Percentiles rank a stretch among this genome's conserved stretches.
Conservation (phyloP, 2,888 invertebrate genomes). For the Tachystola acroxantha region DNA sequence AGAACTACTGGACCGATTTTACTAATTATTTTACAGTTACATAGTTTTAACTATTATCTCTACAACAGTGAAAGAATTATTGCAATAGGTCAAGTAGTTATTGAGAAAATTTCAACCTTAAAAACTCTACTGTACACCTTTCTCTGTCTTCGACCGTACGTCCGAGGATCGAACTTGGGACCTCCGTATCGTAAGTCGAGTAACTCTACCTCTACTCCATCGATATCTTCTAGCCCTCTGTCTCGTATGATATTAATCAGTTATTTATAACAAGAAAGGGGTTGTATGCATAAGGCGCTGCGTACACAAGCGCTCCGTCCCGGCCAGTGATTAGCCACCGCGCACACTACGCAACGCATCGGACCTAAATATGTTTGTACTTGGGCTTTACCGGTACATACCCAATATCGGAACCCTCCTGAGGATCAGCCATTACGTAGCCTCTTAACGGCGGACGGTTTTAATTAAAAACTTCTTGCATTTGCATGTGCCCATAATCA, state of each 20-base stretch:
- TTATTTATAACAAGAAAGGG: slow-evolving; percentile 36
- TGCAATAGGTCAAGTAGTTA: too few species aligned
- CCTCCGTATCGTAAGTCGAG: too few species aligned
- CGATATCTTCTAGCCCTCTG: background rate
- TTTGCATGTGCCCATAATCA: slow-evolving; percentile 70
- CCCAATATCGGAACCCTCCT: slow-evolving; percentile 71
- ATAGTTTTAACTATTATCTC: too few species aligned
- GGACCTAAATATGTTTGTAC: slow-evolving; percentile 77
- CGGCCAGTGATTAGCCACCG: slow-evolving; percentile 64
- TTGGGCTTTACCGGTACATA: slow-evolving; percentile 64
- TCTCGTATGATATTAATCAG: slow-evolving; percentile 1
- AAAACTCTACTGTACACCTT: too few species aligned
- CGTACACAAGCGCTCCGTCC: slow-evolving; percentile 47
- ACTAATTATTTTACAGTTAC: too few species aligned
- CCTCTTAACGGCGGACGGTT: slow-evolving; percentile 74
- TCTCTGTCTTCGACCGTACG: too few species aligned
- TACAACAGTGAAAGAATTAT: too few species aligned
- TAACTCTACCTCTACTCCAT: too few species aligned
- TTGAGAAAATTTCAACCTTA: too few species aligned
- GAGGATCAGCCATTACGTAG: slow-evolving; percentile 74
- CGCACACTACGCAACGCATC: slow-evolving; percentile 50
- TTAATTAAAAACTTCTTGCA: slow-evolving; percentile 79
- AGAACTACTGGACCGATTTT: too few species aligned
- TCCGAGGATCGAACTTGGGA: too few species aligned
- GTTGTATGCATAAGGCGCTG: slow-evolving; percentile 41